A percentile compares a stretch with the other conserved stretches of the same genome.
These are phyloP conservation scores for Orientallactaga bullata DNA, from an alignment of 2,113 vertebrate species.

Conservation along the genomic window DNA sequence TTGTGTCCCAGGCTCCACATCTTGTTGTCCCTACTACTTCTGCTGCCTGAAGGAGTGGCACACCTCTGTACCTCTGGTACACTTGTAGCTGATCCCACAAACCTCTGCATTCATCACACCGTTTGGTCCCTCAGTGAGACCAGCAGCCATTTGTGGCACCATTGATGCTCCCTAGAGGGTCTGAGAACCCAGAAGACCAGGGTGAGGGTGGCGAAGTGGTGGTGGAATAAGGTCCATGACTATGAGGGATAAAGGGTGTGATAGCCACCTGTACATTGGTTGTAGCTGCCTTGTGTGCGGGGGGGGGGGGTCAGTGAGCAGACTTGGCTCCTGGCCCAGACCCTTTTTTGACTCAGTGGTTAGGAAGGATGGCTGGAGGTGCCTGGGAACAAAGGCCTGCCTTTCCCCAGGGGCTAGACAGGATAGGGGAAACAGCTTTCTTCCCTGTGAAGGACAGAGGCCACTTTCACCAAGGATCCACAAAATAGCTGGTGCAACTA, in stretches of 20 bases:
- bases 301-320: background rate
- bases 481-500: background rate
- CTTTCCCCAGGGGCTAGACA: background rate
- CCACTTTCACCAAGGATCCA: background rate
- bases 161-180: background rate
- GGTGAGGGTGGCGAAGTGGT: too few relatives aligned
- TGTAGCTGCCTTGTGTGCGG: background rate
- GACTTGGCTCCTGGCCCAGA: background rate
- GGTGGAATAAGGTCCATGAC: background rate
- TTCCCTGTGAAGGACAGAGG: background rate
- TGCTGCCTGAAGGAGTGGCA: too few relatives aligned
- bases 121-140: background rate
- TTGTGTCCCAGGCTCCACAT: background rate
- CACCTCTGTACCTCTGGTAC: too few relatives aligned
- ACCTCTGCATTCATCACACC: background rate
- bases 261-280: fast-evolving
- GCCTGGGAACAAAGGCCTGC: background rate
- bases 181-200: background rate
- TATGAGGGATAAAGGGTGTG: too few relatives aligned
- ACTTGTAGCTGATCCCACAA: too few relatives aligned
- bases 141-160: background rate
- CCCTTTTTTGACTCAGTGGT: background rate
- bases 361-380: background rate
- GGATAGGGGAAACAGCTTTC: background rate
- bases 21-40: background rate